Evolutionary conservation across 2,113 vertebrate genomes (phyloP).

Genomic region (Myiozetetes cayanensis): DNA sequence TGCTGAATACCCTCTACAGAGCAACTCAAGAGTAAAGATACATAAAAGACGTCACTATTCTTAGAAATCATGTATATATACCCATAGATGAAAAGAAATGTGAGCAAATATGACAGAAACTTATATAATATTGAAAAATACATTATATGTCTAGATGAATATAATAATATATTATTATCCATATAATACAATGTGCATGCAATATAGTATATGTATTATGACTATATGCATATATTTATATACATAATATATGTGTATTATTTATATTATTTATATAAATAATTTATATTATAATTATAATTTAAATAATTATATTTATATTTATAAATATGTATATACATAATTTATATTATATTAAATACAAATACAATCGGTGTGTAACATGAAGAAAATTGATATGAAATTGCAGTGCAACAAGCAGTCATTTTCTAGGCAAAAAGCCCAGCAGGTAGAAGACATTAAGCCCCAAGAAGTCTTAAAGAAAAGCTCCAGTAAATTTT

Average conservation of each 20-base stretch:
- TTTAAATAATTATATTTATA: too few species aligned
- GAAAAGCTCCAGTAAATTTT: not conserved
- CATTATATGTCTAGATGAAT: not conserved
- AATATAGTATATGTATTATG: not conserved
- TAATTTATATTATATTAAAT: not conserved
- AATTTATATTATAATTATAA: too few species aligned
- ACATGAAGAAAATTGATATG: not conserved
- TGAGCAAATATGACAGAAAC: not conserved
- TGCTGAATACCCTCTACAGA: not conserved
- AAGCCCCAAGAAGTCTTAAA: not conserved
- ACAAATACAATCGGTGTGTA: not conserved
- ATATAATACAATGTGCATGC: not conserved
- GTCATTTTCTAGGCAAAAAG: not conserved
- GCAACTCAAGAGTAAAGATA: not conserved
- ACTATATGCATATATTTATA: not conserved
- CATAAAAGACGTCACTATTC: not conserved
- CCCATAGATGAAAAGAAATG: not conserved
- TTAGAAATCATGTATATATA: not conserved
- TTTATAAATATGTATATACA: not conserved
- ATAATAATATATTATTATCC: not conserved
- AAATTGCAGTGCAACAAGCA: not conserved
- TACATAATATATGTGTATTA: not conserved
- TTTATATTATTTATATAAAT: too few species aligned
- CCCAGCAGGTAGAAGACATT: not conserved
- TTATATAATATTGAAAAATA: not conserved